A percentile compares a stretch with the other conserved stretches of the same genome.
These are phyloP conservation scores for Marisa cornuarietis DNA, from an alignment of 1,140 invertebrate genomes.

Conservation along the genomic window DNA sequence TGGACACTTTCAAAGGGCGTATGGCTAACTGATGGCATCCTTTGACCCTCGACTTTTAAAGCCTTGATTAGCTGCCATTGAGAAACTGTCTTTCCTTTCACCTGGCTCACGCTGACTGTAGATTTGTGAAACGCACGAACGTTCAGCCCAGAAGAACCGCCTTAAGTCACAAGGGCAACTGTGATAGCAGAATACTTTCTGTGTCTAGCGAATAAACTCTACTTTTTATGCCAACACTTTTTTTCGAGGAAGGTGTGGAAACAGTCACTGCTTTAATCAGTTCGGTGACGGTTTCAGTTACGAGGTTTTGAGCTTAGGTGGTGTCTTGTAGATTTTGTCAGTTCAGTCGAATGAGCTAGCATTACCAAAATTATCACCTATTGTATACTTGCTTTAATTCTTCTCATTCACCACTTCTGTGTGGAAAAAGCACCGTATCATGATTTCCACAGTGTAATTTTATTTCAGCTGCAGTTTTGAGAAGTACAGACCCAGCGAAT, in stretches of 20 bases:
- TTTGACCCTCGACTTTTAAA: not conserved
- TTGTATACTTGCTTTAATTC: too few species aligned
- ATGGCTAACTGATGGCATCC: not conserved
- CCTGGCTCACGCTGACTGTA: not conserved
- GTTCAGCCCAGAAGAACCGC: not conserved
- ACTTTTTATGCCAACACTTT: not conserved
- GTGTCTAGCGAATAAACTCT: not conserved
- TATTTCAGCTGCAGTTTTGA: too few species aligned
- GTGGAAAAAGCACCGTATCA: too few species aligned
- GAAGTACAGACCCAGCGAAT: too few species aligned
- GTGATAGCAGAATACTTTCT: not conserved
- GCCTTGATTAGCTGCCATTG: constrained; percentile 5
- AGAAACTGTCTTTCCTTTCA: not conserved
- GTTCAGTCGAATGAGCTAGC: too few species aligned
- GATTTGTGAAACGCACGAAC: not conserved
- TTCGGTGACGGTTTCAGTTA: not conserved
- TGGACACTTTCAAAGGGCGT: not conserved
- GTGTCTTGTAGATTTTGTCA: too few species aligned
- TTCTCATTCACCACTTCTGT: too few species aligned
- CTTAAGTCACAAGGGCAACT: not conserved
- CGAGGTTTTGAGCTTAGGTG: too few species aligned
- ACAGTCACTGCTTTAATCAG: not conserved
- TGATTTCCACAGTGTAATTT: too few species aligned
- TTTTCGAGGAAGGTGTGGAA: too few species aligned
- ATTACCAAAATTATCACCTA: too few species aligned